Conservation (phyloP, 2,113 vertebrate species). For the Ascaphus truei region DNA sequence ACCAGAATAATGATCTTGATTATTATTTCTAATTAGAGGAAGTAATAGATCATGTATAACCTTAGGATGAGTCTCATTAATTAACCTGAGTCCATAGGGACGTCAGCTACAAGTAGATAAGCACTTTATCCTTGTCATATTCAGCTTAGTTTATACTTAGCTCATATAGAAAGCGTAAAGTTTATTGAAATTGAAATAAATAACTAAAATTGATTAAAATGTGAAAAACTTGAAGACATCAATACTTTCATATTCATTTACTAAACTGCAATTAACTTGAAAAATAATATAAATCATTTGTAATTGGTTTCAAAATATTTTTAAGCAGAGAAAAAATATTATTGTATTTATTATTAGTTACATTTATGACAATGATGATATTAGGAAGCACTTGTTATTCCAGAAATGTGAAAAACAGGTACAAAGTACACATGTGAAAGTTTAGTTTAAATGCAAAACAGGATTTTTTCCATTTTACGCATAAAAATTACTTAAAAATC, state of each 20-base stretch:
- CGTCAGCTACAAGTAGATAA: conserved; percentile 71
- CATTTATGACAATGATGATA: not conserved
- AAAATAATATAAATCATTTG: conserved; percentile 31
- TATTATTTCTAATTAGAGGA: conserved; percentile 99
- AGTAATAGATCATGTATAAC: conserved; percentile 98
- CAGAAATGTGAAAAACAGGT: no score
- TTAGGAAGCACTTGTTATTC: conserved; percentile 9
- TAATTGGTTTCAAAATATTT: conserved; percentile 40
- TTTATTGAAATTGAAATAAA: conserved; percentile 58
- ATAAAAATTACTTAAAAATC: no score
- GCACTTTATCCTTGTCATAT: conserved; percentile 90
- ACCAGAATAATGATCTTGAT: conserved; percentile 99
- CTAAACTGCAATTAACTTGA: conserved; percentile 6
- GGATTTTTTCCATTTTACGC: no score
- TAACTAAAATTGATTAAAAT: conserved; percentile 58
- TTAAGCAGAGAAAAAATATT: conserved; percentile 10
- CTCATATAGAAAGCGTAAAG: conserved; percentile 58
- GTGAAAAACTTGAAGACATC: not conserved
- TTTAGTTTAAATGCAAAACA: no score
- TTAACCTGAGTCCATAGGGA: conserved; percentile 86
- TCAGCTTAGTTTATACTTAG: conserved; percentile 63
- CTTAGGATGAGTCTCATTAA: conserved; percentile 94
- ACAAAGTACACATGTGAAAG: no score
- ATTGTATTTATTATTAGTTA: conserved; percentile 16
- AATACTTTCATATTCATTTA: conserved; percentile 7